Evolutionary conservation across 2,797 vertebrate species (phyloP).

Genomic region (Hemitrygon akajei): DNA sequence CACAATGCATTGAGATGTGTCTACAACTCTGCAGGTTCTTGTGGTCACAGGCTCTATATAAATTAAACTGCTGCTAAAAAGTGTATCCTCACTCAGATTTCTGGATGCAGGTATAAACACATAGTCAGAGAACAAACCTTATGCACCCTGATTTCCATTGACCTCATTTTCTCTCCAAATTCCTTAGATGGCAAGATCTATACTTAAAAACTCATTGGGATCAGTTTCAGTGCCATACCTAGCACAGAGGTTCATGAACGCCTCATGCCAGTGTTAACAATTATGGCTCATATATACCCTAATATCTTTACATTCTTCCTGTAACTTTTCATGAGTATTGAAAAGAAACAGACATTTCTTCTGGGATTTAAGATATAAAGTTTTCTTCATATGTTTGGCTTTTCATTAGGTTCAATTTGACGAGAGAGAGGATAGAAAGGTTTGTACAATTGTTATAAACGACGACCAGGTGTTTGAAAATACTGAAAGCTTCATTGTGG

Average conservation of each 20-base stretch:
- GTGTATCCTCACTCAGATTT: background rate
- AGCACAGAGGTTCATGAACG: background rate
- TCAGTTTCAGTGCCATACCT: background rate
- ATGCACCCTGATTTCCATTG: background rate
- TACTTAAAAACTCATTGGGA: background rate
- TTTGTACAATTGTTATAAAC: slow-evolving; percentile 78
- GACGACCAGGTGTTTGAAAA: slow-evolving; percentile 82
- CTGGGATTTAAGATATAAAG: background rate
- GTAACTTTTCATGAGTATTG: background rate
- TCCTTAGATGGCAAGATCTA: background rate
- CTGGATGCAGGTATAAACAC: background rate
- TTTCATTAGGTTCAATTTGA: slow-evolving; percentile 86
- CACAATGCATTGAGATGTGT: too few species aligned
- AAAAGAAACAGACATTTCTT: background rate
- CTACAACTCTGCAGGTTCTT: too few species aligned
- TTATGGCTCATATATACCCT: background rate
- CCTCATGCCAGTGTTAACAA: background rate
- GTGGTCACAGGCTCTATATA: too few species aligned
- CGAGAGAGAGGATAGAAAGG: slow-evolving; percentile 82
- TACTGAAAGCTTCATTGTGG: slow-evolving; percentile 73
- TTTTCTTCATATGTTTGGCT: background rate
- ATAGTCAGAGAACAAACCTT: background rate
- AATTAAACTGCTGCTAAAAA: too few species aligned
- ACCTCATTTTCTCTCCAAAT: background rate
- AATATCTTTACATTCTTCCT: background rate